Evolutionary conservation across 2,888 invertebrate species (phyloP).

Genomic region (Suillia variegata): DNA sequence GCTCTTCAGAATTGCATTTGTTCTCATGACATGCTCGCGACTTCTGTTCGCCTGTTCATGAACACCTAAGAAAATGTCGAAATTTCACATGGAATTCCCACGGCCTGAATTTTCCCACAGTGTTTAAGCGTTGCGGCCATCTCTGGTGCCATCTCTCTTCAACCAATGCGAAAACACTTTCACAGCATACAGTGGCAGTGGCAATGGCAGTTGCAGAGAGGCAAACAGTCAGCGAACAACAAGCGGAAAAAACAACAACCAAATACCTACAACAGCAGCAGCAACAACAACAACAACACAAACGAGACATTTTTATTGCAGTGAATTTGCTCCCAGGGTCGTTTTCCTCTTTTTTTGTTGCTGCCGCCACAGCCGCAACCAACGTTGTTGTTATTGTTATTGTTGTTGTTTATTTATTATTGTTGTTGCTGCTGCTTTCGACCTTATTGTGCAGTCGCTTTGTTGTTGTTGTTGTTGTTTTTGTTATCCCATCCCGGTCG

Average conservation of each 20-base stretch:
- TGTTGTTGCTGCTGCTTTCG: slow-evolving; percentile 2
- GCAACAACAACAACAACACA: slow-evolving; percentile 20
- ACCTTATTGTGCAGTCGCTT: slow-evolving; percentile 20
- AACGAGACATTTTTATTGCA: slow-evolving; percentile 30
- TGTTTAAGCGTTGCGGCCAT: slow-evolving; percentile 29
- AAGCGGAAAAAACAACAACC: slow-evolving; percentile 14
- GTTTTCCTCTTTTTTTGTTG: slow-evolving; percentile 34
- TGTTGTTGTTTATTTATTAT: slow-evolving; percentile 10
- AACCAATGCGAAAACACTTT: too few species aligned
- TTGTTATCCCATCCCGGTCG: slow-evolving; percentile 15
- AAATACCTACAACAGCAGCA: slow-evolving; percentile 7
- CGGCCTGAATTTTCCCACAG: slow-evolving; percentile 62
- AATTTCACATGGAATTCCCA: slow-evolving; percentile 62
- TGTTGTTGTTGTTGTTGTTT: slow-evolving; percentile 40
- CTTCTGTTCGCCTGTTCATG: slow-evolving; percentile 57
- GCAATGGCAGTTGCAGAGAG: not conserved
- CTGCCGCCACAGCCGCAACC: slow-evolving; percentile 17
- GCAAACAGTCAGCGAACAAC: slow-evolving; percentile 8
- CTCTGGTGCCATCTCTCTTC: slow-evolving; percentile 4
- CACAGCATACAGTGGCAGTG: slow-evolving; percentile 2
- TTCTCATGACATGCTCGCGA: slow-evolving; percentile 38
- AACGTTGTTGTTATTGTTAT: slow-evolving; percentile 8
- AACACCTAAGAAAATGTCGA: slow-evolving; percentile 60
- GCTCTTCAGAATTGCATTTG: slow-evolving; percentile 23
- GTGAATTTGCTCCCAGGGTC: slow-evolving; percentile 48